phyloP scores from a whole-genome alignment of 2,797 vertebrate genomes.

The Galago senegalensis region DNA sequence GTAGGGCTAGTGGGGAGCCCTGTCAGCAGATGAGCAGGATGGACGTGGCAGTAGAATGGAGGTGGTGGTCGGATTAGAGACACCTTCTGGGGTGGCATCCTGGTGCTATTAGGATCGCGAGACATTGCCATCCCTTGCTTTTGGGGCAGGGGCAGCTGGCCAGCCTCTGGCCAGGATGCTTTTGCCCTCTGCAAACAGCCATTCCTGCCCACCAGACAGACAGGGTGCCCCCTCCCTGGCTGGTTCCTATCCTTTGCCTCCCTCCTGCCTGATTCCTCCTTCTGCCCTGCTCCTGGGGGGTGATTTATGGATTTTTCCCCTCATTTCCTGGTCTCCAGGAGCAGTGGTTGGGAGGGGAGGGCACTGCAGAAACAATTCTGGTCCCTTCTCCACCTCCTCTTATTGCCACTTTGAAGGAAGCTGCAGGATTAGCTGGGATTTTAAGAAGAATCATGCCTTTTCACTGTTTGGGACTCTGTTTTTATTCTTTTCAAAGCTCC shows the following conservation, averaged over 20 bases:
- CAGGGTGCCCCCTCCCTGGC: background rate
- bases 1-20: background rate
- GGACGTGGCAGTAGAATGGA: background rate
- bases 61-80: background rate
- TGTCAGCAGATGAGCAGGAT: background rate
- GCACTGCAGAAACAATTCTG: conserved; percentile 47
- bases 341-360: conserved; percentile 59
- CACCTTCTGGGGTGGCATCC: background rate
- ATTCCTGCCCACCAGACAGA: background rate
- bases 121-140: background rate
- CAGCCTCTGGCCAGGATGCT: background rate
- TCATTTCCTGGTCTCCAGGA: conserved; percentile 78
- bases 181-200: background rate
- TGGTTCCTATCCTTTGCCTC: background rate
- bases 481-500: conserved; percentile 78
- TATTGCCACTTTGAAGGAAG: conserved; percentile 71
- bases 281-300: conserved; percentile 47
- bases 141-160: background rate
- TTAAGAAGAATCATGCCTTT: conserved; percentile 80
- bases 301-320: conserved; percentile 78
- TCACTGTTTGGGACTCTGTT: conserved; percentile 71
- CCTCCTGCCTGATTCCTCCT: conserved; percentile 36
- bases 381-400: background rate
- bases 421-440: conserved; percentile 80
- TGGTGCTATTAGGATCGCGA: no score